A percentile compares a stretch with the other conserved stretches of the same genome.
These are phyloP conservation scores for Drosophila neotestacea DNA, from an alignment of 2,888 invertebrate genomes.

Conservation along the genomic window DNA sequence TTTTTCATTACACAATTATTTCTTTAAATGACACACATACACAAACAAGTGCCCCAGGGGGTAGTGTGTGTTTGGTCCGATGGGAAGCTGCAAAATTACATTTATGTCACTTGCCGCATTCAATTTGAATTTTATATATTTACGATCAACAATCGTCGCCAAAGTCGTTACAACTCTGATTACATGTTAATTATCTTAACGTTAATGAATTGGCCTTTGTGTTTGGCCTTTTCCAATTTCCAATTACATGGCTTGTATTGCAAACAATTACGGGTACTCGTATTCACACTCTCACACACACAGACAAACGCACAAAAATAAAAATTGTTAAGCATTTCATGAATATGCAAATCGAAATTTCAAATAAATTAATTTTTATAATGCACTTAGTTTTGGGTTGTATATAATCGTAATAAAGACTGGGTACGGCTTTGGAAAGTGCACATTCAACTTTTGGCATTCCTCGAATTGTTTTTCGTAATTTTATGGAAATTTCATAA, in stretches of 20 bases:
- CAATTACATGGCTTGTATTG: constrained; percentile 40
- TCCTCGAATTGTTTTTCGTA: background rate
- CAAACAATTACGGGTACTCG: constrained; percentile 28
- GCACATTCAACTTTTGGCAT: background rate
- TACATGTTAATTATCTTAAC: constrained; percentile 76
- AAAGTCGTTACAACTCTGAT: constrained; percentile 69
- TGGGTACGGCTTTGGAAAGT: background rate
- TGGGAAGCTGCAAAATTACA: constrained; percentile 49
- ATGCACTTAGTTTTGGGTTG: constrained; percentile 13
- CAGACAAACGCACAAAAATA: background rate
- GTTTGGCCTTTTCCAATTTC: constrained; percentile 31
- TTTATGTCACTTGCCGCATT: constrained; percentile 40
- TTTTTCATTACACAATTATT: constrained; percentile 63
- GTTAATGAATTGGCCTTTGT: constrained; percentile 51
- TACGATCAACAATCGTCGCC: constrained; percentile 20
- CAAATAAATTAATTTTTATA: constrained; percentile 23
- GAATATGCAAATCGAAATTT: constrained; percentile 49
- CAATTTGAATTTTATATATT: constrained; percentile 42
- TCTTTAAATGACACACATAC: constrained; percentile 32
- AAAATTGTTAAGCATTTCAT: constrained; percentile 33
- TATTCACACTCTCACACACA: background rate
- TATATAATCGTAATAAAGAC: background rate
- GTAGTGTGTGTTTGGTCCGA: background rate
- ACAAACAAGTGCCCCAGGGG: background rate
- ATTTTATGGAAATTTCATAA: constrained; percentile 7